A percentile compares a stretch with the other conserved stretches of the same genome.
These are phyloP conservation scores for Sericinus montela DNA, from an alignment of 2,888 invertebrate genomes.

Conservation along the genomic window DNA sequence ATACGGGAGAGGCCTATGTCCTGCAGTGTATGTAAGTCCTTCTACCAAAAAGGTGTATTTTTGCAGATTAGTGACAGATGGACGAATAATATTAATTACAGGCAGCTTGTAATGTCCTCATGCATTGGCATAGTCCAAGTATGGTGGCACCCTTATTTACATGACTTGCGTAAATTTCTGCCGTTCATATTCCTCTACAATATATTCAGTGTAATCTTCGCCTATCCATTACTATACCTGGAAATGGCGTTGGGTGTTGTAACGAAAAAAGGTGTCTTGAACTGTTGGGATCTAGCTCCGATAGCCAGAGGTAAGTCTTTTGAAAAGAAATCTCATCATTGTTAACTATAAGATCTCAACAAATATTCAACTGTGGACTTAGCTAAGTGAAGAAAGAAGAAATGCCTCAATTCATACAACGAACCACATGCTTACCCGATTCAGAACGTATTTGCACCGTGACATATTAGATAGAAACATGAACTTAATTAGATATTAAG, in stretches of 20 bases:
- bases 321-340: too few relatives aligned
- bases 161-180: constrained; percentile 47
- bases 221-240: constrained; percentile 63
- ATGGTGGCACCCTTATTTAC: constrained; percentile 68
- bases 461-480: too few relatives aligned
- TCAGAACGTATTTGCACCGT: too few relatives aligned
- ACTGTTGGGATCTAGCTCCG: constrained; percentile 67
- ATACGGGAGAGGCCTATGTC: too few relatives aligned
- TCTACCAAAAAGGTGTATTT: not conserved
- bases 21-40: too few relatives aligned
- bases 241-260: constrained; percentile 63
- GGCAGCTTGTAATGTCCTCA: constrained; percentile 59
- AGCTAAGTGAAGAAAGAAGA: too few relatives aligned
- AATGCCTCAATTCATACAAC: too few relatives aligned
- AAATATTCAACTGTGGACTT: too few relatives aligned
- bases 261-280: constrained; percentile 60
- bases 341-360: too few relatives aligned
- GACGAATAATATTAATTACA: constrained; percentile 67
- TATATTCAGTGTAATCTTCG: constrained; percentile 56
- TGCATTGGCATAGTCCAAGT: constrained; percentile 62
- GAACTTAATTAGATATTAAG: too few relatives aligned
- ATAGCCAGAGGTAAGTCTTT: constrained; percentile 52
- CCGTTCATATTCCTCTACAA: constrained; percentile 67
- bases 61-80: constrained; percentile 56
- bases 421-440: too few relatives aligned